These are phyloP conservation scores for Leptodactylus fallax DNA, from an alignment of 2,797 vertebrate genomes.

Conservation along the genomic window DNA sequence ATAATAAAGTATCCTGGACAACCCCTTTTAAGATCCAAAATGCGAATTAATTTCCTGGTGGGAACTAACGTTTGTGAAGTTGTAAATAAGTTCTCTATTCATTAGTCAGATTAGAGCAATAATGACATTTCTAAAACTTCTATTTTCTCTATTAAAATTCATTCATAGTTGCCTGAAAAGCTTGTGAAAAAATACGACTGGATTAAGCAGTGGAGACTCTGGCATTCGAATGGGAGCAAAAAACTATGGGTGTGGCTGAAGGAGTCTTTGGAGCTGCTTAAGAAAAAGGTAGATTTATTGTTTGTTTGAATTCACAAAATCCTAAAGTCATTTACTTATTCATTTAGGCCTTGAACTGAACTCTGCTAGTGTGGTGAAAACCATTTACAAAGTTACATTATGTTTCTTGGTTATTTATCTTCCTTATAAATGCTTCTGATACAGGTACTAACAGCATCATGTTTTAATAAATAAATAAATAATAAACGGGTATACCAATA, in stretches of 20 bases:
- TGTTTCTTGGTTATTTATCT: too few species aligned
- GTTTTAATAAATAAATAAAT: too few species aligned
- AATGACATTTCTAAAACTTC: background rate
- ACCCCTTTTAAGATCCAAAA: too few species aligned
- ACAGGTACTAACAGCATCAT: too few species aligned
- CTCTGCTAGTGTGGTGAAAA: too few species aligned
- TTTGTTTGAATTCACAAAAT: background rate
- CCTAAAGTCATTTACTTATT: background rate
- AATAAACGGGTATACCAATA: background rate
- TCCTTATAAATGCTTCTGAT: too few species aligned
- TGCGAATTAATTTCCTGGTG: too few species aligned
- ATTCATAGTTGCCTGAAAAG: conserved; percentile 81
- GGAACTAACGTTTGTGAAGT: background rate
- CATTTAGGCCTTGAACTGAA: background rate
- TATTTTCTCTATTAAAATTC: background rate
- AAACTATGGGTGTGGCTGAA: conserved; percentile 79
- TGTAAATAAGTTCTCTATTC: background rate
- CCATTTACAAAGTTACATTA: too few species aligned
- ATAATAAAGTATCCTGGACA: too few species aligned
- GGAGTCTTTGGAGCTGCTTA: conserved; percentile 84
- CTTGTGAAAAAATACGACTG: conserved; percentile 83
- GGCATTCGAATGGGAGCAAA: conserved; percentile 74
- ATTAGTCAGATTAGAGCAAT: background rate
- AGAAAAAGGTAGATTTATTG: conserved; percentile 79
- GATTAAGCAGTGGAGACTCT: conserved; percentile 88